Evolutionary conservation across 2,888 invertebrate species (phyloP), one percentile per base, ranked within the genome.

Genomic region (Cheilosia variabilis): DNA sequence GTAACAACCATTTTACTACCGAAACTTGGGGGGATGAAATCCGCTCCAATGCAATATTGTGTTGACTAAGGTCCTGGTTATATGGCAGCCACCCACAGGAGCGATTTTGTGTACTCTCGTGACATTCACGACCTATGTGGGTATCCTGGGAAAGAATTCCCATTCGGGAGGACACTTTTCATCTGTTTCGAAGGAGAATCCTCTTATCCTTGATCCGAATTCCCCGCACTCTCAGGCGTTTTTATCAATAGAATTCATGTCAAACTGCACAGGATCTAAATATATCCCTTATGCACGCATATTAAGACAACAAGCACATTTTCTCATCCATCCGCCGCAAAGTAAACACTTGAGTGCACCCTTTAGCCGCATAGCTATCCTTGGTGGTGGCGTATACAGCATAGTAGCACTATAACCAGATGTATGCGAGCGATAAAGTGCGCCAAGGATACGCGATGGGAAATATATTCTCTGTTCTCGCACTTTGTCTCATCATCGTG

Each of bases 141-240:
- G 37, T 37, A 13, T 75, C 57, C 50, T 65, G 34, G 34, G 37
- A 75, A 58, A 41, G 10, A 68, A 41, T 53, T 45, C 43, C 5
- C 37, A 50, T 63, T 63, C 58, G 17, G 45, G 52, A 66, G 27
- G 27, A 27, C 27, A 27, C 27, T 80, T 24, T 37, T n/a, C 57
- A 22, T 50, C 43, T 4, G 19, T 22, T 22, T n/a, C 10, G 22
- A 34, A 55, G 52, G 34, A 63, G 41, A 80, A 80, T 81, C 68
- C 77, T 72, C 76, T 81, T 86, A 86, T 81, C 86, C 86, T 86
- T 86, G 86, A 81, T 72, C 86, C 57, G 58, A 76, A 81, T 86
- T 81, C 55, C 34, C 34, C 41, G 52, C 41, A 43, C 58, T 24
- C 53, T 47, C 62, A 5, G 10, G 34, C 6, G 53, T 52, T 53